Conservation (phyloP, 2,113 vertebrate genomes). For the Ameiurus melas region DNA sequence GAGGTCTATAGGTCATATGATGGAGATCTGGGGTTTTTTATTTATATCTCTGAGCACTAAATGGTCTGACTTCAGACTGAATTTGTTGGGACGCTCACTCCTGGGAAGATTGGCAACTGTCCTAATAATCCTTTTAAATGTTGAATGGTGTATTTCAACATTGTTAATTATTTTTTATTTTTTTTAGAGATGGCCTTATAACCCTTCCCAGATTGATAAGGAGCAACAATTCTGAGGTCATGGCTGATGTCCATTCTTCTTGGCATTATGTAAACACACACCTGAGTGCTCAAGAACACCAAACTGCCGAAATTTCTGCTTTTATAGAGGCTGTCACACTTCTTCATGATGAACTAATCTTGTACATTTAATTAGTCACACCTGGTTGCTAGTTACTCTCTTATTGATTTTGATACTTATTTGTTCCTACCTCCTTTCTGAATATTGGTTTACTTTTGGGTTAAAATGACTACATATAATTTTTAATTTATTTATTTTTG, state of each 20-base stretch:
- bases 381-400: background rate
- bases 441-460: background rate
- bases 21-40: background rate
- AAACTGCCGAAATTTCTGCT: background rate
- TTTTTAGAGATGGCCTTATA: background rate
- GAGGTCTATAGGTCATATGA: too few relatives aligned
- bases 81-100: background rate
- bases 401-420: background rate
- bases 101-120: background rate
- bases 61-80: background rate
- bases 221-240: background rate
- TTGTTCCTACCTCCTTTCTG: background rate
- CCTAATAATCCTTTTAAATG: background rate
- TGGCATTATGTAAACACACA: background rate
- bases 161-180: too few relatives aligned
- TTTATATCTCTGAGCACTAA: background rate
- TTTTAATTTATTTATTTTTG: background rate
- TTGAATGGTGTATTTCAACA: background rate
- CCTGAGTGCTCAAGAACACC: background rate
- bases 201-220: background rate
- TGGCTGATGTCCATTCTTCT: too few relatives aligned
- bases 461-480: background rate
- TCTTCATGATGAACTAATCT: background rate
- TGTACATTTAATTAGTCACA: background rate
- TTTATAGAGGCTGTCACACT: background rate